Evolutionary conservation across 2,113 vertebrate species (phyloP).

Genomic region (Meleagris gallopavo): DNA sequence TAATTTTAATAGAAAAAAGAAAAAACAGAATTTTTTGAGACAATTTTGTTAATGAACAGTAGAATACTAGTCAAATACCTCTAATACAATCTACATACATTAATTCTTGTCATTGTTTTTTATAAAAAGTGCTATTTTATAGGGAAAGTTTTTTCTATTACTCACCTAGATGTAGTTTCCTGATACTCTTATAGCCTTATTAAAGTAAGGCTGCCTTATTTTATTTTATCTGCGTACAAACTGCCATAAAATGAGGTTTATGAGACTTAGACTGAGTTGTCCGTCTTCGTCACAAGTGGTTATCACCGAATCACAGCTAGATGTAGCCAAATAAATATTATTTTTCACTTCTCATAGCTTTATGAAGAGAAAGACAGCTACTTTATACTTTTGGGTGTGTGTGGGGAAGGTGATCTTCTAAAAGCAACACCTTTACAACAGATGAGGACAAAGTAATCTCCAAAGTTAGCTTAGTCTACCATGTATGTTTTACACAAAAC

Average conservation of each 20-base stretch:
- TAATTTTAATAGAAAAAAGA: neutral
- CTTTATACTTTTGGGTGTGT: accelerated
- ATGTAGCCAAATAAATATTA: neutral
- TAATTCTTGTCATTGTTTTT: neutral
- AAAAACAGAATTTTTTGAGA: neutral
- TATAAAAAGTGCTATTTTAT: neutral
- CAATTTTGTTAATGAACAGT: neutral
- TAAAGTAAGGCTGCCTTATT: neutral
- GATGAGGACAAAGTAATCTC: neutral
- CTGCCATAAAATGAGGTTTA: neutral
- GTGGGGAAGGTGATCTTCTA: neutral
- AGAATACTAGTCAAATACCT: neutral
- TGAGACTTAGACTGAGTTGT: neutral
- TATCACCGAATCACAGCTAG: neutral
- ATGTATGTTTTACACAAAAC: neutral
- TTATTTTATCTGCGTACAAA: neutral
- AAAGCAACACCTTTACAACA: neutral
- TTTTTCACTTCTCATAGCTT: neutral
- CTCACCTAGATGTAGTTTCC: neutral
- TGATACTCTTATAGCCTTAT: neutral
- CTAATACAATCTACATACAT: neutral
- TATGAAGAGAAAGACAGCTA: neutral
- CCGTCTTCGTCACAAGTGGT: neutral
- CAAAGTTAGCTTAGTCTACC: neutral
- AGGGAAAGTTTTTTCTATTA: neutral